A percentile compares a stretch with the other conserved stretches of the same genome.
phyloP scores from a whole-genome alignment of 2,888 invertebrate genomes.

The Seladonia tumulorum region DNA sequence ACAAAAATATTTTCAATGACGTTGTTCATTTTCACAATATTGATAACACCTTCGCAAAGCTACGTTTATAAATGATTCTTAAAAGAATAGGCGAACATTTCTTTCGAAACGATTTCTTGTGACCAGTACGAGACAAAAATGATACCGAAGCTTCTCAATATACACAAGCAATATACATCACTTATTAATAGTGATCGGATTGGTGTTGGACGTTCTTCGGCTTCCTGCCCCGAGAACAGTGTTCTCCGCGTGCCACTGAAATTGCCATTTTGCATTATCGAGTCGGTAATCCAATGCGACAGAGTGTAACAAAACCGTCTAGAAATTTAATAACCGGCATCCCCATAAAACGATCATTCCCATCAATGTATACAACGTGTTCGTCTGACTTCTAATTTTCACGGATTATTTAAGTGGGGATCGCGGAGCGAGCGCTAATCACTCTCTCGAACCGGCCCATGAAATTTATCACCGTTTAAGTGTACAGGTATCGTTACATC shows the following conservation, averaged over 20 bases:
- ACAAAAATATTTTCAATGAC: not conserved
- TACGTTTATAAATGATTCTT: not conserved
- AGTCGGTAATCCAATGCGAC: not conserved
- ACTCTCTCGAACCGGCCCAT: not conserved
- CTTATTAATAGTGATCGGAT: not conserved
- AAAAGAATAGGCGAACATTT: not conserved
- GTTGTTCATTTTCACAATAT: not conserved
- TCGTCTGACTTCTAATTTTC: not conserved
- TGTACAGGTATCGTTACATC: not conserved
- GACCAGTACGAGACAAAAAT: not conserved
- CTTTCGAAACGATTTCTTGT: not conserved
- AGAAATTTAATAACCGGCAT: not conserved
- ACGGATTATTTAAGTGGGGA: not conserved
- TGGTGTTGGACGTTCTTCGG: not conserved
- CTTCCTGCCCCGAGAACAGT: no score
- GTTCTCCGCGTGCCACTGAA: not conserved
- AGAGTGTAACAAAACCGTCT: not conserved
- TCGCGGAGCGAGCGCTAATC: not conserved
- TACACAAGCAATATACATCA: no score
- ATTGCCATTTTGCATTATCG: not conserved
- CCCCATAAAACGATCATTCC: not conserved
- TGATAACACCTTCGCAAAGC: not conserved
- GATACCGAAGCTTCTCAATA: not conserved
- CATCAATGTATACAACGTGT: not conserved
- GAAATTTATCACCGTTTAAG: slow-evolving; percentile 17